Conservation (phyloP, 1,140 invertebrate genomes). For the Aphelenchoides besseyi region DNA sequence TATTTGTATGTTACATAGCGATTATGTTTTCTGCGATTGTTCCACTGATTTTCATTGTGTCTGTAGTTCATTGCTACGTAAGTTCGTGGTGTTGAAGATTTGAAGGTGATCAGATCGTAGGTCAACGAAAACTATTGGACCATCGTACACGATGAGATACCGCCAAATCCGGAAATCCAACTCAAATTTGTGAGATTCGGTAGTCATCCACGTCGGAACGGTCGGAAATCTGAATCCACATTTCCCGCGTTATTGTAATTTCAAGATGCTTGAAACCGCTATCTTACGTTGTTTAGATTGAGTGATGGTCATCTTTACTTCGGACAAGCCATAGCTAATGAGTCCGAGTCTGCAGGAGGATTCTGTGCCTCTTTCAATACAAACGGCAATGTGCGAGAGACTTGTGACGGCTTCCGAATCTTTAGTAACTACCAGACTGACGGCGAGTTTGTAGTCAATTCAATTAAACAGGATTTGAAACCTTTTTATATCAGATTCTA, state of each 20-base stretch:
- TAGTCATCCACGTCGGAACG: neutral
- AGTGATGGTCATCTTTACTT: neutral
- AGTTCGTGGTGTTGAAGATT: no score
- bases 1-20: no score
- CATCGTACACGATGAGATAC: neutral
- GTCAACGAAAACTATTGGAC: neutral
- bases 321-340: neutral
- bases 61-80: no score
- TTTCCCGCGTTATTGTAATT: neutral
- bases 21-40: no score
- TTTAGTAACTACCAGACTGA: neutral
- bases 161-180: neutral
- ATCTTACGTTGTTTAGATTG: neutral
- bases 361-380: constrained; percentile 6
- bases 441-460: neutral
- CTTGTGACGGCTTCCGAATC: neutral
- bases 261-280: neutral
- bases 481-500: constrained; percentile 5
- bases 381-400: neutral
- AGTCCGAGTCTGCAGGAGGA: neutral
- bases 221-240: neutral
- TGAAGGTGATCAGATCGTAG: no score
- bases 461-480: no score
- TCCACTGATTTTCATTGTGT: no score
- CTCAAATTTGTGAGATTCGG: neutral